Evolutionary conservation across 2,888 invertebrate genomes (phyloP), one percentile per base, ranked within the genome.

Genomic region (Lasius fuliginosus): DNA sequence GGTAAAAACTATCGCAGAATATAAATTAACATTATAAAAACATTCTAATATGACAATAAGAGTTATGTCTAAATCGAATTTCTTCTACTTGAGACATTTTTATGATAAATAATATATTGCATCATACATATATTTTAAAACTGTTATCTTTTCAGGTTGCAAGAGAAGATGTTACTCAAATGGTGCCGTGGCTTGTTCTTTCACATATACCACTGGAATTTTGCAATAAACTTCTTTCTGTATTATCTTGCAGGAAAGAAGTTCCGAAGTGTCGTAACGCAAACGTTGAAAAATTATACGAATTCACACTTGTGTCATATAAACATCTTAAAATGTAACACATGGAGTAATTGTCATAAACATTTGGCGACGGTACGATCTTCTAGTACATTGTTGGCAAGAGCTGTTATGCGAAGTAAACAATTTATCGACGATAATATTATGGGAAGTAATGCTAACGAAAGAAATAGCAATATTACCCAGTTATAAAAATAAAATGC

Each of bases 191-290:
- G 94, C n/a, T 91, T 95, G 40, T 94, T 92, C 85, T 95, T 95
- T 81, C 94, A 93, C 46, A 87, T 95, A 23, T 95, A 95, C 83
- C 94, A 95, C 60, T 93, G 94, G 91, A 95, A 94, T 86, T 95
- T 94, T 84, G 93, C 93, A 15, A 92, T 94, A 46, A 95, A 95
- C 82, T 95, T 95, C 79, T 94, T 95, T 83, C 90, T 95, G 12
- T 95, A 95, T 82, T 95, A 92, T 86, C 90, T 94, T 3, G 93
- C 95, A 8, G 95, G 95, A 36, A 89, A 93, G 64, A 94, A 94
- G 82, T 95, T 95, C 84, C 90, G 94, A 40, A 90, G 85, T 36
- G 88, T 91, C 65, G 93, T 92, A 1, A 86, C 90, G 79, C 84
- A 84, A 23, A 88, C 89, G 30, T 84, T 92, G 49, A 89, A 83